phyloP scores from a whole-genome alignment of 2,797 vertebrate species.

The Hephaestus fuliginosus region DNA sequence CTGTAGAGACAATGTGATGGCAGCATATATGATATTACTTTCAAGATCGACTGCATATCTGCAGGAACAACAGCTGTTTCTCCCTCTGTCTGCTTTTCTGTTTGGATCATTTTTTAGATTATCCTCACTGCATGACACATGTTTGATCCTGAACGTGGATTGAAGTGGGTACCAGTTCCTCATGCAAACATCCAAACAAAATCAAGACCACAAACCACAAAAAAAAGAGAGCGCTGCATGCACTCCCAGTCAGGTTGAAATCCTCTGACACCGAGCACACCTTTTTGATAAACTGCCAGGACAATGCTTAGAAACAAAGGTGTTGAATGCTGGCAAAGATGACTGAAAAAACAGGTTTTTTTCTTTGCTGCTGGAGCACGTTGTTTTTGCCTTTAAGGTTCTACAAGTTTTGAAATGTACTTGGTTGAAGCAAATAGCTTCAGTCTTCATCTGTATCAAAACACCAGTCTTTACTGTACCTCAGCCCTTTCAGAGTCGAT shows the following conservation, averaged over 20 bases:
- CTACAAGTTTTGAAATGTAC: constrained; percentile 55
- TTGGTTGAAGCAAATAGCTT: constrained; percentile 20
- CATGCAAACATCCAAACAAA: constrained; percentile 40
- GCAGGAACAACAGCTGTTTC: neutral
- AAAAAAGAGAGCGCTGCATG: constrained; percentile 11
- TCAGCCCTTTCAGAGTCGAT: constrained; percentile 45
- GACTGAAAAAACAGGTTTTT: constrained; percentile 80
- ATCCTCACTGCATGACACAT: neutral
- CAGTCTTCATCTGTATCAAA: constrained; percentile 52
- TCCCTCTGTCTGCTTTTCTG: neutral
- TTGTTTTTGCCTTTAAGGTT: constrained; percentile 56
- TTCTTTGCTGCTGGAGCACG: constrained; percentile 26
- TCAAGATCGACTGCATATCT: neutral
- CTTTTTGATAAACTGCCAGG: constrained; percentile 70
- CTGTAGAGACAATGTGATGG: neutral
- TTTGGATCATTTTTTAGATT: neutral
- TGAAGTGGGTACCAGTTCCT: constrained; percentile 22
- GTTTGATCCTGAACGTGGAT: constrained; percentile 13
- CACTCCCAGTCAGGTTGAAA: constrained; percentile 23
- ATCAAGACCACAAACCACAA: constrained; percentile 39
- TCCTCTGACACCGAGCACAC: constrained; percentile 58
- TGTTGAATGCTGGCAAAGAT: constrained; percentile 69
- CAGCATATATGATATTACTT: neutral
- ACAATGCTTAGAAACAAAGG: constrained; percentile 52
- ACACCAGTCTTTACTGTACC: constrained; percentile 47